Conservation (phyloP, 2,888 invertebrate genomes). For the Formica aserva region DNA sequence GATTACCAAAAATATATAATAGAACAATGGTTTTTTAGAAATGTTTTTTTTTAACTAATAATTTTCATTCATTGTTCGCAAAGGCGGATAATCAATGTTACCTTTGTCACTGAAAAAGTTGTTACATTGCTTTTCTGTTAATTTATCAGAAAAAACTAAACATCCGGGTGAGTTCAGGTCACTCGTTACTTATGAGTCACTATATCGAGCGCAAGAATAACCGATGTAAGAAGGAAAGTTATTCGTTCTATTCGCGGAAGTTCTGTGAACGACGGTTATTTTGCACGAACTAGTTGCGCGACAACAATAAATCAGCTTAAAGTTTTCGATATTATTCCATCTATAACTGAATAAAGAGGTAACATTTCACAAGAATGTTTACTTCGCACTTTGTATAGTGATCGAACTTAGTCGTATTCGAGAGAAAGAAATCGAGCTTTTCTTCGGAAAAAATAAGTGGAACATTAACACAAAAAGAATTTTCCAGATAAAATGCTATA, state of each 20-base stretch:
- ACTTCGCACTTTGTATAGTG: slow-evolving; percentile 10
- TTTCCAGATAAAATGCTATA: neutral
- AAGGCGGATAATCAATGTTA: neutral
- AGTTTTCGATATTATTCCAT: slow-evolving; percentile 45
- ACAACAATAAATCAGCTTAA: slow-evolving; percentile 40
- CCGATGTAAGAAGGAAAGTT: slow-evolving; percentile 31
- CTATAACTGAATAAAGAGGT: neutral
- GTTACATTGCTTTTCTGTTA: neutral
- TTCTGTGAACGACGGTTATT: slow-evolving; percentile 35
- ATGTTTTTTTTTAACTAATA: neutral
- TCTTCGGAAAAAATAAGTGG: neutral
- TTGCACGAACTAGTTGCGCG: slow-evolving; percentile 45
- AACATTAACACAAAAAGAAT: neutral
- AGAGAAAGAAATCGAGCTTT: neutral
- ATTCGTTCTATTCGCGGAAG: slow-evolving; percentile 13
- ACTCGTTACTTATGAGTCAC: slow-evolving; percentile 5
- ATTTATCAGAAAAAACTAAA: slow-evolving; percentile 38
- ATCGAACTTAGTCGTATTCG: neutral
- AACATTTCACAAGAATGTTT: slow-evolving; percentile 38
- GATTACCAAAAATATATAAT: neutral
- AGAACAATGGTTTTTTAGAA: neutral
- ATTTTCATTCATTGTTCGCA: neutral
- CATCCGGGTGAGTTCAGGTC: slow-evolving; percentile 5
- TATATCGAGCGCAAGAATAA: slow-evolving; percentile 31
- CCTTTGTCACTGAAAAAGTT: neutral